A percentile compares a stretch with the other conserved stretches of the same genome.
These are phyloP conservation scores for Melanotaenia boesemani DNA, from an alignment of 2,797 vertebrate genomes.

Conservation along the genomic window DNA sequence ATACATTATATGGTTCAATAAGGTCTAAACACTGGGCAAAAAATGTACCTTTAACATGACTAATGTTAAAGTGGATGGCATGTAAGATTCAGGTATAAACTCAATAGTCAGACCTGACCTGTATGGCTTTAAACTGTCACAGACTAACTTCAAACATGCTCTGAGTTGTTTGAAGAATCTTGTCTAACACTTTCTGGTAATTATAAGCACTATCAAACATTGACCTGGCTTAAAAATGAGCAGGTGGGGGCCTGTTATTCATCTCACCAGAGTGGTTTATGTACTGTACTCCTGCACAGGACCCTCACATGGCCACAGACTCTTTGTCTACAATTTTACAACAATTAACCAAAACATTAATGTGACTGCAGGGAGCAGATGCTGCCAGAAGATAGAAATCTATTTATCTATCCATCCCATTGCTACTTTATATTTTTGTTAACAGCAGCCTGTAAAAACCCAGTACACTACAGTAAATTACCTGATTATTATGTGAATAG, in stretches of 20 bases:
- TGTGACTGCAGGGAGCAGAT: background rate
- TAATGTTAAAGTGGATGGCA: background rate
- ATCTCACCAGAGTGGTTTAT: background rate
- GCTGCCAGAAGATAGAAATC: background rate
- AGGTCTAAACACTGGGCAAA: background rate
- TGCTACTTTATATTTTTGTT: background rate
- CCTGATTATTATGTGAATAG: too few species aligned
- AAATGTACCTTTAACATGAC: background rate
- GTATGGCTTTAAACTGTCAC: background rate
- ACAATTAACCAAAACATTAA: background rate
- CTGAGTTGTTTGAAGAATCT: background rate
- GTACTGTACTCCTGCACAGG: background rate
- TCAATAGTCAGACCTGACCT: background rate
- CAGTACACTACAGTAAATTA: background rate
- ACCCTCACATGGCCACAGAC: too few species aligned
- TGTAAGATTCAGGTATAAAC: background rate
- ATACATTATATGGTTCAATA: too few species aligned
- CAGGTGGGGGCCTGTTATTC: background rate
- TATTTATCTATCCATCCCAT: background rate
- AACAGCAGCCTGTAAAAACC: background rate
- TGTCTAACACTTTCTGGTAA: background rate
- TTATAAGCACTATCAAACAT: background rate
- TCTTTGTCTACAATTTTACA: background rate
- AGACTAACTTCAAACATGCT: too few species aligned
- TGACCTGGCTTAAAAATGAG: constrained; percentile 1